Base-by-base conservation (phyloP, 1,140 invertebrate species). In the Hestina assimilis region DNA sequence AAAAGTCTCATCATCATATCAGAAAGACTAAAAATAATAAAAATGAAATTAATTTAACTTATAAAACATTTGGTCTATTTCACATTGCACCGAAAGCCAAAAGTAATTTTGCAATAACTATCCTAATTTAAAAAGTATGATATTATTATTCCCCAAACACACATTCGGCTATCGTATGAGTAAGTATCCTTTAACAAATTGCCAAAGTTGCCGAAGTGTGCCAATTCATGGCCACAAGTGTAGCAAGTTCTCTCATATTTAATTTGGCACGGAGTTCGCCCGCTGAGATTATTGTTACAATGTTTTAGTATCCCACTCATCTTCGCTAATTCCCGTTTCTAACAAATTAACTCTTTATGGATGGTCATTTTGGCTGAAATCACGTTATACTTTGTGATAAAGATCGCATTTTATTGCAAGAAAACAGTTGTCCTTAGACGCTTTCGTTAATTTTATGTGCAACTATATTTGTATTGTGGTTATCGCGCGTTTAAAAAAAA, bases 251-350 rank as follows among this genome's bases (percentile, higher is more conserved):
- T 51, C 54, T 62, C 59, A 72, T 66, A 74, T 74, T 76, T 76
- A 74, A 72, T 76, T 76, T 76, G 71, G 71, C 71, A 74, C 38
- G 14, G 54, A 60, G 40, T 45, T 55, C 56, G 45, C 59, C 59
- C 42, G 57, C 57, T 63, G 64, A 45, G 56, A 61, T 64, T 67
- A 63, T 61, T 59, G 60, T 66, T 48, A 55, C 54, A 45, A 43
- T 57, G 46, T 43, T 50, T 50, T 33, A 15, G 20, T 24, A 38
- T 33, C 26, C 19, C 29, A 53, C 40, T 52, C 41, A 29, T 52
- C 23, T 41, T 26, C 17, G 24, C 38, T 52, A 52, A 52, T 52
- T 52, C 31, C 3, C n/a, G 19, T 19, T 41, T 12, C 20, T 41
- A 15, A 35, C 38, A 41, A 41, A 41, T 41, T 41, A 41, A 41